These are phyloP conservation scores for Gymnarchus niloticus DNA, from an alignment of 2,113 vertebrate genomes.

Conservation along the genomic window DNA sequence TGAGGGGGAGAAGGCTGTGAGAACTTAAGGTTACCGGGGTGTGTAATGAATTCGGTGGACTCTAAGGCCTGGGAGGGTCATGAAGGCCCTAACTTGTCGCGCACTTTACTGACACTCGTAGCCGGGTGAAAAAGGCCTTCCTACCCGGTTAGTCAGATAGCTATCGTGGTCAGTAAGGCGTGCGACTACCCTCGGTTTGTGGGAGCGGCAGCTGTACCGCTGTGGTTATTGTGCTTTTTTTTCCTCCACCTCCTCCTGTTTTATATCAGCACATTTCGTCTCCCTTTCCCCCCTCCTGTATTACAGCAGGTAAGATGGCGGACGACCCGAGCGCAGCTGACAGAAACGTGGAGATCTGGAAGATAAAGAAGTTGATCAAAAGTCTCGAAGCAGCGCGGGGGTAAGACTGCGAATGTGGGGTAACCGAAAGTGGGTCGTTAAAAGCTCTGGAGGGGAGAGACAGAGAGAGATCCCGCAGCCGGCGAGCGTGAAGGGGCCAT, in stretches of 20 bases:
- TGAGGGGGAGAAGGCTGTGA: slow-evolving; percentile 39
- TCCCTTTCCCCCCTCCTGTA: slow-evolving; percentile 34
- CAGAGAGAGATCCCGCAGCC: not conserved
- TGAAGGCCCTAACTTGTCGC: slow-evolving; percentile 53
- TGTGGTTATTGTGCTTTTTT: not conserved
- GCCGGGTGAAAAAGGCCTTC: slow-evolving; percentile 34
- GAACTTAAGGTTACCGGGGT: slow-evolving; percentile 36
- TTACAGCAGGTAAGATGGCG: slow-evolving; percentile 83
- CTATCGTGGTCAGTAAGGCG: slow-evolving; percentile 39
- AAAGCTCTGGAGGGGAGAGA: not conserved
- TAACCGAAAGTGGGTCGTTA: not conserved
- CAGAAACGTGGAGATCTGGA: slow-evolving; percentile 98
- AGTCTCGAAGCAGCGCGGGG: slow-evolving; percentile 92
- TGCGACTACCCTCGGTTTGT: slow-evolving; percentile 36
- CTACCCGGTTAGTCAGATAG: slow-evolving; percentile 38
- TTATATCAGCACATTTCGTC: not conserved
- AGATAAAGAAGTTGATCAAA: slow-evolving; percentile 98
- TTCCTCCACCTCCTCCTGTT: not conserved
- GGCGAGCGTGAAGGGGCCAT: not conserved
- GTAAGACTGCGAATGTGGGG: slow-evolving; percentile 58
- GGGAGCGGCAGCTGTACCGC: slow-evolving; percentile 26
- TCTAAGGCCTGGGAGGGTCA: slow-evolving; percentile 55
- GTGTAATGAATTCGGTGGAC: slow-evolving; percentile 56
- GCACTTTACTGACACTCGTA: slow-evolving; percentile 45
- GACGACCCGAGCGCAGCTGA: slow-evolving; percentile 95